Evolutionary conservation across 2,113 vertebrate species (phyloP), one percentile per base, ranked within the genome.

Genomic region (Oophaga pumilio): DNA sequence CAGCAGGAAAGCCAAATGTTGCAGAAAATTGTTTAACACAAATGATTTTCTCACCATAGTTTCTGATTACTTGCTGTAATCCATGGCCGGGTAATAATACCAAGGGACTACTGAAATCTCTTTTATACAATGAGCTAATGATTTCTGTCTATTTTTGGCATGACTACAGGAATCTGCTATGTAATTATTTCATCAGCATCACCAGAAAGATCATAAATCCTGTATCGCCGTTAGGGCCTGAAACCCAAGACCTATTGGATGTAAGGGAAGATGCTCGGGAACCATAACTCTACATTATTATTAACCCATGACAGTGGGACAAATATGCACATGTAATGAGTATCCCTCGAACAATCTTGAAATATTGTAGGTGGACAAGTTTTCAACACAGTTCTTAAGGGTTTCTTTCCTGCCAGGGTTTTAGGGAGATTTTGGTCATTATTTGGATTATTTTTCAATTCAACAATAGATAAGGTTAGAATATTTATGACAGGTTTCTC

Each of bases 151-250:
- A 49, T 74, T 50, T 18, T 17, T 74, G 71, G 71, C 71, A 50
- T 12, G 17, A 18, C 17, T 50, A 43, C 43, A 74, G 71, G 71
- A 74, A 74, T 74, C 71, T 74, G 33, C 71, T 74, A 50, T 74
- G 71, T 74, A 49, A 74, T 74, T 74, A 74, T 74, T 74, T 50
- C 33, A 33, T 74, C 71, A 74, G 33, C 71, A 74, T n/a, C 71
- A 74, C 33, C 71, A 50, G 71, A 50, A 11, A 49, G 20, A 49
- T 22, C 4, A 74, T 74, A 74, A 74, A 74, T 74, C 71, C 71
- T 50, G 43, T 50, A 74, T 50, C 9, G 17, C 71, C 10, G 33
- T 15, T 43, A 43, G 28, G 43, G 64, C 8, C 69, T 49, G 69
- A 43, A 73, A 22, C 3, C 43, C 71, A 22, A 74, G 71, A 49